phyloP scores from a whole-genome alignment of 2,113 vertebrate genomes.

The Albula goreensis region DNA sequence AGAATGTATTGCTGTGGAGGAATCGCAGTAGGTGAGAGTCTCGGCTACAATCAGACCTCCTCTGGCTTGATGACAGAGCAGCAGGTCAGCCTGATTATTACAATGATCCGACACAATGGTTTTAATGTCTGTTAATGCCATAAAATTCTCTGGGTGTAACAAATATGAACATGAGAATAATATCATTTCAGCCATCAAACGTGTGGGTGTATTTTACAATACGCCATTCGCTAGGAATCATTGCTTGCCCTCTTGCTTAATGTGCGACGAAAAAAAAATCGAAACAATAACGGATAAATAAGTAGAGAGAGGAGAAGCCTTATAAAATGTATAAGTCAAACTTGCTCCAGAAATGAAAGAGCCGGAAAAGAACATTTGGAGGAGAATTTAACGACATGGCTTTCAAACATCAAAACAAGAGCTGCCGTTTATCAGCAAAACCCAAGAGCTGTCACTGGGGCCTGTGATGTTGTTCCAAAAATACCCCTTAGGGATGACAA shows the following conservation, averaged over 20 bases:
- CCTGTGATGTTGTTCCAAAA: conserved; percentile 11
- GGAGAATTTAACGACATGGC: neutral
- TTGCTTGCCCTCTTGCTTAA: neutral
- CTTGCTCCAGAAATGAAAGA: neutral
- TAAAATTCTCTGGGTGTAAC: neutral
- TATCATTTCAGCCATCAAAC: conserved; percentile 1
- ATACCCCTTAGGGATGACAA: neutral
- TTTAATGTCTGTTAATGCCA: neutral
- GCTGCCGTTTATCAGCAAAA: neutral
- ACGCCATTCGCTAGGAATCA: neutral
- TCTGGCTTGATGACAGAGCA: neutral
- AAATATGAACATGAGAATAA: conserved; percentile 13
- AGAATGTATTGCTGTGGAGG: neutral
- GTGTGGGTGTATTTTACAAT: neutral
- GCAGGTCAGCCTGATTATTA: conserved; percentile 17
- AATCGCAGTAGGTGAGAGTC: conserved; percentile 11
- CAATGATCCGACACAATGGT: neutral
- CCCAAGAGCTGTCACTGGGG: conserved; percentile 13
- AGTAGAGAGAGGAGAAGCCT: neutral
- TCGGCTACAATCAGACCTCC: neutral
- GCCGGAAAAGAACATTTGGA: neutral
- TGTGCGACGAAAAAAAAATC: neutral
- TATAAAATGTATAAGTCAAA: neutral
- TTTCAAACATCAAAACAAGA: neutral
- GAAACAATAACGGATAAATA: neutral